Evolutionary conservation across 2,888 invertebrate species (phyloP).

Genomic region (Graphium colonna): DNA sequence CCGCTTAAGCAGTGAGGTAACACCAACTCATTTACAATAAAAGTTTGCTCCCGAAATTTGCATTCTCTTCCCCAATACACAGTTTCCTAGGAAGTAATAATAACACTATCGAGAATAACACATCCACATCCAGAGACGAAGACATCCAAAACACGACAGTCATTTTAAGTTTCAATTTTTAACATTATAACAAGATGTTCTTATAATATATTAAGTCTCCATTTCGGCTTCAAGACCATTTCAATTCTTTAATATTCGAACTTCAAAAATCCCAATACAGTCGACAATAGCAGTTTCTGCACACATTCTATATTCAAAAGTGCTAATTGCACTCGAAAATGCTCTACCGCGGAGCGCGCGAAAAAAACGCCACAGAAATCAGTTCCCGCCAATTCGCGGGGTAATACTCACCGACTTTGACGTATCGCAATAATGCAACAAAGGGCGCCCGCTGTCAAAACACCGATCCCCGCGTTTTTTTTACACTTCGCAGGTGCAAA

Average conservation of each 20-base stretch:
- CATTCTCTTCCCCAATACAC: no score
- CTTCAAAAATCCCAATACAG: not conserved
- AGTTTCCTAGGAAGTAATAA: no score
- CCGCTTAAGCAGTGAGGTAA: no score
- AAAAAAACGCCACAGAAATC: constrained; percentile 21
- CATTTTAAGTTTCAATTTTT: no score
- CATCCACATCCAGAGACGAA: no score
- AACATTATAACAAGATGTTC: no score
- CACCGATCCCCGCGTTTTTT: constrained; percentile 48
- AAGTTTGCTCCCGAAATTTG: no score
- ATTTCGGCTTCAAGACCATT: no score
- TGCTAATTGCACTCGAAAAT: not conserved
- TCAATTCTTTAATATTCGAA: not conserved
- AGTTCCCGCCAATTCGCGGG: constrained; percentile 23
- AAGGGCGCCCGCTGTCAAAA: constrained; percentile 73
- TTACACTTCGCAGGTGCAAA: constrained; percentile 65
- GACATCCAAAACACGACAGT: no score
- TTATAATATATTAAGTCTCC: no score
- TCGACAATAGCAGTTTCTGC: not conserved
- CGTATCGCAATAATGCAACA: constrained; percentile 32
- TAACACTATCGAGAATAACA: no score
- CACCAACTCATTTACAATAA: no score
- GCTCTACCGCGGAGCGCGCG: not conserved
- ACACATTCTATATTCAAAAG: not conserved
- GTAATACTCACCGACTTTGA: constrained; percentile 28